phyloP scores from a whole-genome alignment of 1,140 invertebrate genomes.

The Cheumatopsyche charites region DNA sequence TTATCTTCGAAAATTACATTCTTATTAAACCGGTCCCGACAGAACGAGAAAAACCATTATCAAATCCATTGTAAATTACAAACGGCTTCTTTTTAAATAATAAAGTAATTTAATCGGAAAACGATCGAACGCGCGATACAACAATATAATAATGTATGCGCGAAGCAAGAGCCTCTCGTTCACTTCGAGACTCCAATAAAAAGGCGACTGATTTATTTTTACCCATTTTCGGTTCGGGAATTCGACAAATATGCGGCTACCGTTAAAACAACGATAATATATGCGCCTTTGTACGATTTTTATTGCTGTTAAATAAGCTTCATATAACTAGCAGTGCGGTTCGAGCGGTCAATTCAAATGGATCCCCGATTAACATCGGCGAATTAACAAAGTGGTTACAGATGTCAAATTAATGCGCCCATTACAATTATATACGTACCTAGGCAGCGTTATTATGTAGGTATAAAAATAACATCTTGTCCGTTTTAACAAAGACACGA shows the following conservation, averaged over 20 bases:
- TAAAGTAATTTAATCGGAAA: too few species aligned
- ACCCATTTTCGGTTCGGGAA: neutral
- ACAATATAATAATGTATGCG: too few species aligned
- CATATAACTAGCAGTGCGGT: neutral
- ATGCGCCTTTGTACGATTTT: slow-evolving; percentile 10
- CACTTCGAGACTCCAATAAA: too few species aligned
- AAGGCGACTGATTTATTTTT: slow-evolving; percentile 9
- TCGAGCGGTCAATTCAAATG: slow-evolving; percentile 2
- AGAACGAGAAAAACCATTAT: too few species aligned
- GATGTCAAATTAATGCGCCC: slow-evolving; percentile 36
- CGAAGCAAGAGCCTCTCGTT: too few species aligned
- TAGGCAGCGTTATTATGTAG: too few species aligned
- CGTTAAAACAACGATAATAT: slow-evolving; percentile 12
- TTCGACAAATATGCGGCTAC: slow-evolving; percentile 18
- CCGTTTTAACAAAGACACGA: slow-evolving; percentile 13
- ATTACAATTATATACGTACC: slow-evolving; percentile 24
- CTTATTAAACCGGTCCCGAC: too few species aligned
- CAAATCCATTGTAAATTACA: too few species aligned
- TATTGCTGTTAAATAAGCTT: slow-evolving; percentile 23
- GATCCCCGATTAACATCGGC: neutral
- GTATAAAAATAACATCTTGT: slow-evolving; percentile 14
- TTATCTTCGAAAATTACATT: too few species aligned
- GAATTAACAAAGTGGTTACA: slow-evolving; percentile 28
- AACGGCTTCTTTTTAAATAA: too few species aligned
- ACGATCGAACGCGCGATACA: too few species aligned